A percentile compares a stretch with the other conserved stretches of the same genome.
Conservation (phyloP, 2,113 vertebrate species). For the Phoenicopterus ruber region DNA sequence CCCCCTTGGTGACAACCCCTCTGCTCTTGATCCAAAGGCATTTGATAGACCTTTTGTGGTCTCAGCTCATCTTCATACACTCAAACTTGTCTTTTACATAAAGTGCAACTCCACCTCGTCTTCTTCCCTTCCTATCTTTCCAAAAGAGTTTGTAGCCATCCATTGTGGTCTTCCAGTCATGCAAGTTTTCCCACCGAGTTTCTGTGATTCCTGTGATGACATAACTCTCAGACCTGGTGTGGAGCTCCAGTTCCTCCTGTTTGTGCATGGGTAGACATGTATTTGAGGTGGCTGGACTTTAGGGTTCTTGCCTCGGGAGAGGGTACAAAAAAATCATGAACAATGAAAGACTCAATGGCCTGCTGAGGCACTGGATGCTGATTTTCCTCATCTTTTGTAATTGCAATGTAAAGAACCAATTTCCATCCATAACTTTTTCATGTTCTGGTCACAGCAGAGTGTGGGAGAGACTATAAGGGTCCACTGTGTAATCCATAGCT, state of each 20-base stretch:
- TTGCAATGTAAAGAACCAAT: background rate
- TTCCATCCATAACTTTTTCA: background rate
- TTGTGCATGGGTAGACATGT: background rate
- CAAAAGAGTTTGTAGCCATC: background rate
- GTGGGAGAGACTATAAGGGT: background rate
- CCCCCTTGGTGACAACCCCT: fast-evolving
- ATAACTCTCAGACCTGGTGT: fast-evolving
- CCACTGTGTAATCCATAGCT: background rate
- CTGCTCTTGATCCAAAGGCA: background rate
- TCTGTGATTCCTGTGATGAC: background rate
- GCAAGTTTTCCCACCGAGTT: background rate
- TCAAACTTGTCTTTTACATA: background rate
- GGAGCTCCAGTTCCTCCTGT: background rate
- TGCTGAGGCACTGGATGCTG: background rate
- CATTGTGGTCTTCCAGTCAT: background rate
- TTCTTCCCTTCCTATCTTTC: background rate
- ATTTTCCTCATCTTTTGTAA: background rate
- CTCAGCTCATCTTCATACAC: background rate
- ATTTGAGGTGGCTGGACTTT: too few relatives aligned
- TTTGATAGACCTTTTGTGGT: background rate
- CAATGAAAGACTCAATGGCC: background rate
- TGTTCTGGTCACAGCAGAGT: background rate
- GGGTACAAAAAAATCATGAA: background rate
- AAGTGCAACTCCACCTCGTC: background rate
- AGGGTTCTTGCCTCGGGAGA: background rate